phyloP scores from a whole-genome alignment of 1,140 invertebrate genomes.

The Spodoptera frugiperda region DNA sequence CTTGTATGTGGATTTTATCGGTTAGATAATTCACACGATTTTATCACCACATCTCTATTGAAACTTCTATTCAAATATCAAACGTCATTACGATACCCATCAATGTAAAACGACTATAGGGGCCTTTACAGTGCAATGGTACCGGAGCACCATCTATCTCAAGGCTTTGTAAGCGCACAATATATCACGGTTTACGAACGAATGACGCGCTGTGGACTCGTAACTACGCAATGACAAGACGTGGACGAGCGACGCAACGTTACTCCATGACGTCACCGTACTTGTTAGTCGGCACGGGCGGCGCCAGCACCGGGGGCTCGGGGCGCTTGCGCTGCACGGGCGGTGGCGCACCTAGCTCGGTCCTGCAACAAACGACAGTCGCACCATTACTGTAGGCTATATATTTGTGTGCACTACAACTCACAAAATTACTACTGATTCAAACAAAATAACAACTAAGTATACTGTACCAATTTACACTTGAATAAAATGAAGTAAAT shows the following conservation, averaged over 20 bases:
- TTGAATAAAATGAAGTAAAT: too few species aligned
- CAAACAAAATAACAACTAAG: too few species aligned
- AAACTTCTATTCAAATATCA: too few species aligned
- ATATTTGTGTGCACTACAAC: too few species aligned
- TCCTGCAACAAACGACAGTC: slow-evolving; percentile 55
- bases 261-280: slow-evolving; percentile 78
- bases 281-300: slow-evolving; percentile 66
- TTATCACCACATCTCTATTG: too few species aligned
- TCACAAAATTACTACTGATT: too few species aligned
- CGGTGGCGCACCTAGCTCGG: slow-evolving; percentile 64
- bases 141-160: background rate
- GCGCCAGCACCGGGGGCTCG: slow-evolving; percentile 17
- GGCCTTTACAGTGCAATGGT: background rate
- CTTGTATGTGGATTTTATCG: too few species aligned
- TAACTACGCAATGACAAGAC: slow-evolving; percentile 7
- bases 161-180: background rate
- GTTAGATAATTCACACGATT: too few species aligned
- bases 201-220: slow-evolving; percentile 12
- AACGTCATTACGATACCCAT: too few species aligned
- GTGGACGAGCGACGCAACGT: background rate
- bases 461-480: too few species aligned
- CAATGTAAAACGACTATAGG: too few species aligned
- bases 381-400: background rate
- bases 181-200: slow-evolving; percentile 18
- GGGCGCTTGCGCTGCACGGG: slow-evolving; percentile 50